Conservation (phyloP, 2,888 invertebrate species). For the Subacronicta megacephala region DNA sequence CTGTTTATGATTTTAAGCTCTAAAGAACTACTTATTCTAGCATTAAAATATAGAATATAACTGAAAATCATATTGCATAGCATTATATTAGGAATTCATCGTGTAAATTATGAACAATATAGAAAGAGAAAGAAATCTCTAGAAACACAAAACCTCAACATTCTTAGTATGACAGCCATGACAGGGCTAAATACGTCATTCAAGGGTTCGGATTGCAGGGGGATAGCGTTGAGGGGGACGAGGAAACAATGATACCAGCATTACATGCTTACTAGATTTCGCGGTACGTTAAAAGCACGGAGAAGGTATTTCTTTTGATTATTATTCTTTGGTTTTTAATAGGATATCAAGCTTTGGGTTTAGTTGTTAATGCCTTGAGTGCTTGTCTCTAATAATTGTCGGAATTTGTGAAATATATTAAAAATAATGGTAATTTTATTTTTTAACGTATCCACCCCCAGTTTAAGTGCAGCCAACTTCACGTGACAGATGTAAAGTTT, state of each 20-base stretch:
- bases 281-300: slow-evolving; percentile 23
- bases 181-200: slow-evolving; percentile 67
- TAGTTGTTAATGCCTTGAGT: background rate
- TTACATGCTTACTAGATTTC: slow-evolving; percentile 46
- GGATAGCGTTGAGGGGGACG: slow-evolving; percentile 60
- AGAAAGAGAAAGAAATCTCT: slow-evolving; percentile 69
- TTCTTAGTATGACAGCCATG: slow-evolving; percentile 60
- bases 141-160: slow-evolving; percentile 86
- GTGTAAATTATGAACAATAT: slow-evolving; percentile 38
- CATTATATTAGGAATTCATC: slow-evolving; percentile 13
- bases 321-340: background rate
- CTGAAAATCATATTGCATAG: background rate
- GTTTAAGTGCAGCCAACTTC: slow-evolving; percentile 67
- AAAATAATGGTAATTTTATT: slow-evolving; percentile 48
- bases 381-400: background rate
- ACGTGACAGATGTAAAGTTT: slow-evolving; percentile 65
- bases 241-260: slow-evolving; percentile 68
- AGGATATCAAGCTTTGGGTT: background rate
- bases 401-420: background rate
- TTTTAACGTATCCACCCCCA: slow-evolving; percentile 58
- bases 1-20: slow-evolving; percentile 21
- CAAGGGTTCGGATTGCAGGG: slow-evolving; percentile 58
- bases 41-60: slow-evolving; percentile 2
- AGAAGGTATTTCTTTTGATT: background rate
- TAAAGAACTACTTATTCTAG: slow-evolving; percentile 5